Base-by-base conservation (phyloP, 92 coral and sea anemone genomes). In the Palythoa grandis region DNA sequence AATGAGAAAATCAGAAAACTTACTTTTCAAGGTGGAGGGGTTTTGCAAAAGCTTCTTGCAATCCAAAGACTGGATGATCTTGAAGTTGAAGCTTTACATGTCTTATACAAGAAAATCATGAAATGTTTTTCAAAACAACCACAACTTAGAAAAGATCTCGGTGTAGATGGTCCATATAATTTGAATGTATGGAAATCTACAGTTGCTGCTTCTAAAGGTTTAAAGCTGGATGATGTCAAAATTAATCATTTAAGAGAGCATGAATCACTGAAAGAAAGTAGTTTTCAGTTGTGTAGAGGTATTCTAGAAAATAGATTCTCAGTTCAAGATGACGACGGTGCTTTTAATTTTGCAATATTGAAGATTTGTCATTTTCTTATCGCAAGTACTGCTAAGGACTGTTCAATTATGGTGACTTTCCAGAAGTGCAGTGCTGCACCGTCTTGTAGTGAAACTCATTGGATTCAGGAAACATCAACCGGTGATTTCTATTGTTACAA, bases 331-430 rank as follows among this genome's bases (percentile, higher is more conserved):
- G 58, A 69, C 19, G 15, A 83, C 2, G 35, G 61, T 19, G 56
- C 75, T 40, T 73, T 89, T n/a, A 57, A 68, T 19, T 67, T 63
- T 74, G 80, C 92, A 38, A 40, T 97, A 57, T 82, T 87, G 13
- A 87, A 89, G 74, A 76, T 95, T 78, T 90, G 89, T 72, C 86
- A 88, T 56, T 97, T 97, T 88, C 85, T 91, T 48, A 87, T 95
- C 54, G 98, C 99, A 17, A 89, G 92, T 47, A 97, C 95, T 22
- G 97, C 97, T 14, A 97, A 95, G 87, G 99, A 97, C 82, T 95
- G 94, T 69, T 97, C 99, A 23, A 71, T 97, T 5, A 91, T 97
- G 98, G 74, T 95, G 58, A 87, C 99, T 10, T 97, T 97, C 58
- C 98, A 92, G 86, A 89, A 77, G 57, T 72, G 70, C 19, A 0